Conservation (phyloP, 2,888 invertebrate species). For the Dryocosmus kuriphilus region DNA sequence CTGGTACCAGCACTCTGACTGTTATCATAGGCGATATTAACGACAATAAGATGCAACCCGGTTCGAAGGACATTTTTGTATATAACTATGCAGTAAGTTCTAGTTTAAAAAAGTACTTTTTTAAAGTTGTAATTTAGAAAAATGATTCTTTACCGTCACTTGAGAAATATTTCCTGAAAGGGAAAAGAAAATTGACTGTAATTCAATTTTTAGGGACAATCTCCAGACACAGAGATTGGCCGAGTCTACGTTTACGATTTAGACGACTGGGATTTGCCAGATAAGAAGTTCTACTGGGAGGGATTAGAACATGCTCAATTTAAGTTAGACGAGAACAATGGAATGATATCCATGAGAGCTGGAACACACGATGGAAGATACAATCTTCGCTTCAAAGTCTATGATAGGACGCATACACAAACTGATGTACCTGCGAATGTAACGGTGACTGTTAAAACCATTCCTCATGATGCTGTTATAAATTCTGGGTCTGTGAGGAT, state of each 20-base stretch:
- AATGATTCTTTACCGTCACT: background rate
- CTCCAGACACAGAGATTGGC: constrained; percentile 94
- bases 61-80: constrained; percentile 97
- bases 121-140: background rate
- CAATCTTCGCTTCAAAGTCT: constrained; percentile 90
- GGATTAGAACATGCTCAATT: constrained; percentile 91
- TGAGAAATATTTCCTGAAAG: too few species aligned
- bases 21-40: constrained; percentile 98
- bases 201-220: constrained; percentile 83
- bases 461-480: constrained; percentile 96
- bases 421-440: constrained; percentile 98
- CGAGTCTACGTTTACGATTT: constrained; percentile 97
- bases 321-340: constrained; percentile 93
- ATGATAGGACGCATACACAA: constrained; percentile 96
- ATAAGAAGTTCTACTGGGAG: constrained; percentile 98
- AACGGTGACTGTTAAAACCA: constrained; percentile 94
- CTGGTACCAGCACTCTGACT: constrained; percentile 96
- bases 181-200: background rate
- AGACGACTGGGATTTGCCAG: constrained; percentile 99
- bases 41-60: constrained; percentile 99
- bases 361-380: constrained; percentile 94
- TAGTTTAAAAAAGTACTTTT: background rate
- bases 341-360: constrained; percentile 97
- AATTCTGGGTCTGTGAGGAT: constrained; percentile 97
- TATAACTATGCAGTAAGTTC: constrained; percentile 90